Conservation (phyloP, 2,113 vertebrate genomes). For the Alosa alosa region DNA sequence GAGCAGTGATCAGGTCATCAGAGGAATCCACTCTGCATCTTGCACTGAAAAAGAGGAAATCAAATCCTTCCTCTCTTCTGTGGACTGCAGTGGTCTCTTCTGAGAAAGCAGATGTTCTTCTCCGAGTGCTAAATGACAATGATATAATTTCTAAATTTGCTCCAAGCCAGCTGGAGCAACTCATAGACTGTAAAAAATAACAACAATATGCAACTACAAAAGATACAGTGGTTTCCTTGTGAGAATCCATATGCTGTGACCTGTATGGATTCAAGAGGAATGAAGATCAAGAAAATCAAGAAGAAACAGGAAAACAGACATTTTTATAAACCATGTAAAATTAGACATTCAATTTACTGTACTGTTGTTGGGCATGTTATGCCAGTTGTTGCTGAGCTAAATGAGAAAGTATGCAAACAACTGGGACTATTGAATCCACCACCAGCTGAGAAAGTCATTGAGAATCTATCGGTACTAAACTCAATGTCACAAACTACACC, state of each 20-base stretch:
- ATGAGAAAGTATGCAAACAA: slow-evolving; percentile 52
- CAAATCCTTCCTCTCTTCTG: slow-evolving; percentile 65
- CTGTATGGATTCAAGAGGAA: too few relatives aligned
- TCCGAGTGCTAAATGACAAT: slow-evolving; percentile 67
- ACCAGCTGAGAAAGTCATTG: slow-evolving; percentile 69
- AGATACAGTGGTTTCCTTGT: slow-evolving; percentile 70
- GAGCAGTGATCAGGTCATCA: slow-evolving; percentile 49
- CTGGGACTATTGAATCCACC: slow-evolving; percentile 68
- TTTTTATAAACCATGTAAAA: slow-evolving; percentile 64
- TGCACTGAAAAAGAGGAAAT: slow-evolving; percentile 50
- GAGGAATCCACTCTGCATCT: slow-evolving; percentile 47
- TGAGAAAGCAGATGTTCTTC: slow-evolving; percentile 66
- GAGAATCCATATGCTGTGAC: slow-evolving; percentile 37
- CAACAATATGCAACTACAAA: slow-evolving; percentile 59
- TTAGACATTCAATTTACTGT: slow-evolving; percentile 62
- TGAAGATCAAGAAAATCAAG: not conserved
- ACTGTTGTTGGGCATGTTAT: slow-evolving; percentile 75
- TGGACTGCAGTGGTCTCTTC: too few relatives aligned
- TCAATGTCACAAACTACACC: slow-evolving; percentile 41
- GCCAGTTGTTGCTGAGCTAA: slow-evolving; percentile 67
- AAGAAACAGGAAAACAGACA: slow-evolving; percentile 17
- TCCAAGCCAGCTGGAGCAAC: slow-evolving; percentile 37
- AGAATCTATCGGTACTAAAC: slow-evolving; percentile 67
- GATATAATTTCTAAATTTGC: slow-evolving; percentile 65
- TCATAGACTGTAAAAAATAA: too few relatives aligned